A percentile compares a stretch with the other conserved stretches of the same genome.
Conservation (phyloP, 2,113 vertebrate genomes). For the Cyphomyrus discorhynchus region DNA sequence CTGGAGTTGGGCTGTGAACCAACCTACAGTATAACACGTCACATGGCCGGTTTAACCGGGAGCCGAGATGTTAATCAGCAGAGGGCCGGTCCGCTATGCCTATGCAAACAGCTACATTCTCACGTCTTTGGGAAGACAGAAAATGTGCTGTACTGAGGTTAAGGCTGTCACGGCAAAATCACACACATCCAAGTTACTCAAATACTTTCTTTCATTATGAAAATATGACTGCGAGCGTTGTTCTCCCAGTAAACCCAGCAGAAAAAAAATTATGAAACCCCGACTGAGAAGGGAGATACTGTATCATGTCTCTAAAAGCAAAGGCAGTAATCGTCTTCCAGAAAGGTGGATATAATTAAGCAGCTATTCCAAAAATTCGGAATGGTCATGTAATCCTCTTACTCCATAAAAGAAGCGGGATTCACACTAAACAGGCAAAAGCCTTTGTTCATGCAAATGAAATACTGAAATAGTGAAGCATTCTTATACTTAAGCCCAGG, state of each 20-base stretch:
- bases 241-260: background rate
- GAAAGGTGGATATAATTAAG: constrained; percentile 45
- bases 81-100: background rate
- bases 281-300: constrained; percentile 27
- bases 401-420: constrained; percentile 29
- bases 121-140: background rate
- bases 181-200: background rate
- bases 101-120: background rate
- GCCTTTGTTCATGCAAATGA: background rate
- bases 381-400: constrained; percentile 41
- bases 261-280: background rate
- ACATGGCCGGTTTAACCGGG: background rate
- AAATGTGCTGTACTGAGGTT: background rate
- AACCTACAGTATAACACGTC: background rate
- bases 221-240: background rate
- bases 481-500: background rate
- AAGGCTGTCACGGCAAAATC: background rate
- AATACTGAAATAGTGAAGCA: background rate
- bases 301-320: constrained; percentile 49
- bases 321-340: constrained; percentile 38
- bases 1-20: background rate
- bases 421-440: background rate
- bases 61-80: background rate
- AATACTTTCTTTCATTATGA: too few species aligned
- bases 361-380: constrained; percentile 35